Conservation (phyloP, 23 tunicate species). For the Botrylloides violaceus region DNA sequence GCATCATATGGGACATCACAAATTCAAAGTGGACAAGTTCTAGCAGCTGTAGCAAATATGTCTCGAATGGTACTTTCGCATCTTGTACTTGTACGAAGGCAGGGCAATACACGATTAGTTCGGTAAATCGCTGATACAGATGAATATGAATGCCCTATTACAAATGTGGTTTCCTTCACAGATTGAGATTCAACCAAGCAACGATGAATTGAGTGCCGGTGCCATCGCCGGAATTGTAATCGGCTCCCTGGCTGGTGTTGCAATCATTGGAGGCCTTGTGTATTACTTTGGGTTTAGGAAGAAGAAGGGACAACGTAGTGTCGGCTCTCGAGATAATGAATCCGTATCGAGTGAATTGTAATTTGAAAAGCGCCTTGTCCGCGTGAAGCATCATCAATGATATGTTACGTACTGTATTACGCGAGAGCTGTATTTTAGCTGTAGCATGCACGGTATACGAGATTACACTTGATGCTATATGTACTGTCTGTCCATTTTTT, state of each 20-base stretch:
- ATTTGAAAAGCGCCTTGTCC: background rate
- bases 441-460: no score
- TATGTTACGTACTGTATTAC: no score
- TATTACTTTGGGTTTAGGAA: constrained; percentile 25
- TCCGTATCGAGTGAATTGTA: background rate
- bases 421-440: no score
- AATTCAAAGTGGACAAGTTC: background rate
- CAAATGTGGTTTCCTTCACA: background rate
- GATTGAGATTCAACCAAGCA: background rate
- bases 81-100: background rate
- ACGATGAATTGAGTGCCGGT: constrained; percentile 14
- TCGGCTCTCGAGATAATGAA: no score
- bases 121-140: background rate
- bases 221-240: constrained; percentile 52
- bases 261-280: constrained; percentile 28
- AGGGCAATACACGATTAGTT: no score
- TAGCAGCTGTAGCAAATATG: background rate
- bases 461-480: no score
- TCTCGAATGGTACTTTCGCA: background rate
- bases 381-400: no score
- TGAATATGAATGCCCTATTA: background rate
- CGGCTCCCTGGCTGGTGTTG: constrained; percentile 31
- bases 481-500: no score
- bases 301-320: background rate
- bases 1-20: background rate